These are phyloP conservation scores for Sebastes minor DNA, from an alignment of 2,797 vertebrate genomes.

Conservation along the genomic window DNA sequence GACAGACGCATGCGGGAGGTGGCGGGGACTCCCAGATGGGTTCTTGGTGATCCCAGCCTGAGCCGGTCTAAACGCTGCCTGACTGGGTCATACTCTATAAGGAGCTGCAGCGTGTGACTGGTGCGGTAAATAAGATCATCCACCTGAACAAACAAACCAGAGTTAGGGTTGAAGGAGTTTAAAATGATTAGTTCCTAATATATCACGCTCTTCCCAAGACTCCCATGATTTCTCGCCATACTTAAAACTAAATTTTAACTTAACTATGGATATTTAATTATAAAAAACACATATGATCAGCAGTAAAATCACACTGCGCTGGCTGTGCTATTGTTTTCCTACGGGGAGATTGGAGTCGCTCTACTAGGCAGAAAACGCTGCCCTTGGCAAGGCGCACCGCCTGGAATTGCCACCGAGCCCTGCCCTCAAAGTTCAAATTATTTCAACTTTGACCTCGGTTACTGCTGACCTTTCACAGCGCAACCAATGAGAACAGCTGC, in stretches of 20 bases:
- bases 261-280: background rate
- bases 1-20: conserved; percentile 84
- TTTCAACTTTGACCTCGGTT: no score
- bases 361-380: no score
- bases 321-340: no score
- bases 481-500: no score
- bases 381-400: accelerated
- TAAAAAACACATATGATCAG: no score
- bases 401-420: no score
- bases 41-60: conserved; percentile 83
- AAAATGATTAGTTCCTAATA: background rate
- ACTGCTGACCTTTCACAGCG: no score
- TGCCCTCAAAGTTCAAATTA: no score
- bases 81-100: conserved; percentile 94
- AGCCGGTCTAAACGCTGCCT: conserved; percentile 89
- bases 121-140: conserved; percentile 91
- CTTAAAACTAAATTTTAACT: background rate
- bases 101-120: conserved; percentile 92
- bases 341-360: no score
- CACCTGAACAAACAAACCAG: conserved; percentile 79
- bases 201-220: background rate
- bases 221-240: background rate
- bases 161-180: background rate
- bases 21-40: conserved; percentile 73
- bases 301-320: no score